Evolutionary conservation across 2,888 invertebrate species (phyloP), one percentile per base, ranked within the genome.

Genomic region (Mechanitis mazaeus): DNA sequence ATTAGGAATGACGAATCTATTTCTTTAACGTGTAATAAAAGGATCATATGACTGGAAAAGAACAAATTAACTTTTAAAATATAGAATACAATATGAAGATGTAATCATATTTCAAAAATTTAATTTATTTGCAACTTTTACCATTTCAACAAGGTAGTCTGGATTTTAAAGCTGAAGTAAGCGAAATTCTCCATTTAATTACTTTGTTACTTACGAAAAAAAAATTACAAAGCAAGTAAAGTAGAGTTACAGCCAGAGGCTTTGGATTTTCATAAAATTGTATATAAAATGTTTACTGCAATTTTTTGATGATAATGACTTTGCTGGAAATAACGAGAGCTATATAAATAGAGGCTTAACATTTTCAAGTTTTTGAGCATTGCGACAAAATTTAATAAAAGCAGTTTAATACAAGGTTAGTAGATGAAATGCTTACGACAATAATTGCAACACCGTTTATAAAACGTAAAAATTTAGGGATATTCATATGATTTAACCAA

Each of bases 181-280:
- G 61, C 61, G 57, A 59, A 67, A 67, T 66, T 61, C 65, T 66
- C 58, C 57, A 58, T 65, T 63, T 70, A 68, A 68, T 67, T 67
- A 67, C 68, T 68, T 57, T 67, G 62, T 66, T 68, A 66, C 63
- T 60, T 63, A 66, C 60, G n/a, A n/a, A 67, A 31, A 31, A 50
- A 28, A 31, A 31, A 4, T 31, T 59, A 55, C 55, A 57, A 55
- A 61, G 55, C 54, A 56, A 56, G 47, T 20, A 31, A 55, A 45
- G 45, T 54, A 46, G 45, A 55, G 47, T 54, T 59, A 56, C 45
- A 56, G 56, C 38, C n/a, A n/a, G 54, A 54, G 59, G 58, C 42
- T 47, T 47, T 47, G n/a, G n/a, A n/a, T 20, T 20, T 33, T 33
- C n/a, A 54, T 42, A 54, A 50, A 59, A 59, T 45, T 33, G 11